Conservation (phyloP, 2,888 invertebrate species). For the Epinotia ramella region DNA sequence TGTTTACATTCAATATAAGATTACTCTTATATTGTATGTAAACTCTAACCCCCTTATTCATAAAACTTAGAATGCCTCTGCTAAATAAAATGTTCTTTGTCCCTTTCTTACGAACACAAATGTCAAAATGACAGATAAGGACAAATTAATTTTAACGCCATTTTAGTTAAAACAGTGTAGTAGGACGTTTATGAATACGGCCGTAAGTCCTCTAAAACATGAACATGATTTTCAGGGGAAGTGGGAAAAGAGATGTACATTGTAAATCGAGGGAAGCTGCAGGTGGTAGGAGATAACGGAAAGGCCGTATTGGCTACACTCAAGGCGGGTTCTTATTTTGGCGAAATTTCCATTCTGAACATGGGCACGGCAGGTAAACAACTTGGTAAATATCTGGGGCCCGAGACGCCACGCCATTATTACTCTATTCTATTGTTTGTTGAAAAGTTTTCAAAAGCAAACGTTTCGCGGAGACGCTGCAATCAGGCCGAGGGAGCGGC, state of each 20-base stretch:
- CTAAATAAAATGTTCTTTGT: too few relatives aligned
- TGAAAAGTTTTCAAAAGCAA: constrained; percentile 81
- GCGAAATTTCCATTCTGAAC: constrained; percentile 99
- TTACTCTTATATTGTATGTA: background rate
- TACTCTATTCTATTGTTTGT: constrained; percentile 74
- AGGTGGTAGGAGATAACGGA: constrained; percentile 97
- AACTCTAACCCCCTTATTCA: too few relatives aligned
- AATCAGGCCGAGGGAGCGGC: constrained; percentile 85
- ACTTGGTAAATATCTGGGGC: constrained; percentile 95
- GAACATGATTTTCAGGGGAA: constrained; percentile 89
- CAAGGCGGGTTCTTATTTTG: constrained; percentile 99
- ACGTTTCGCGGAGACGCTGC: constrained; percentile 84
- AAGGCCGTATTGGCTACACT: constrained; percentile 98
- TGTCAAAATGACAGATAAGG: too few relatives aligned
- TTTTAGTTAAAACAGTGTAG: too few relatives aligned
- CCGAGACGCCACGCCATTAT: constrained; percentile 86
- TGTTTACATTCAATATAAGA: background rate
- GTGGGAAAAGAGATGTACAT: constrained; percentile 99
- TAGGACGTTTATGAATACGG: too few relatives aligned
- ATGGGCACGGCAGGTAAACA: constrained; percentile 99
- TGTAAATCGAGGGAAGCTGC: constrained; percentile 97
- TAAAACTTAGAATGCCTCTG: too few relatives aligned
- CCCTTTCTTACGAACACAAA: too few relatives aligned
- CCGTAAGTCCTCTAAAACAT: background rate
- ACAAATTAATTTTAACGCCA: too few relatives aligned